Conservation (phyloP, 2,888 invertebrate species). For the Eupithecia pulchellata region DNA sequence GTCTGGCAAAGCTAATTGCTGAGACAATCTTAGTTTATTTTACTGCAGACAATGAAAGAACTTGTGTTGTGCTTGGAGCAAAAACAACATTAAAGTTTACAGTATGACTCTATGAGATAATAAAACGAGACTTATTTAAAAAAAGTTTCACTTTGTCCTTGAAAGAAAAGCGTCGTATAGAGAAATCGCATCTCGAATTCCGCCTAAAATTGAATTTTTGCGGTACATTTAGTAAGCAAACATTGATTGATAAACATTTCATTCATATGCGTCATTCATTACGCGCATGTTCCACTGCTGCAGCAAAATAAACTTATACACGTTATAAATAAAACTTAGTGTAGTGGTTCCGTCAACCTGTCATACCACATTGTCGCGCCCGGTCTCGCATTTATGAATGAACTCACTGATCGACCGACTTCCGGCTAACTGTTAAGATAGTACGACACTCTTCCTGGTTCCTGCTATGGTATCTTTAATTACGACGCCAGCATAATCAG, state of each 20-base stretch:
- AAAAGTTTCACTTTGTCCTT: background rate
- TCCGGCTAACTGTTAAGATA: slow-evolving; percentile 85
- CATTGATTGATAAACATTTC: slow-evolving; percentile 57
- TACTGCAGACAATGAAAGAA: background rate
- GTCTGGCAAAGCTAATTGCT: slow-evolving; percentile 60
- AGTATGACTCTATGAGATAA: background rate
- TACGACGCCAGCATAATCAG: slow-evolving; percentile 75
- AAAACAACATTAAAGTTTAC: background rate
- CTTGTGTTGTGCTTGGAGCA: background rate
- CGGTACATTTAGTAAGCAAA: slow-evolving; percentile 8
- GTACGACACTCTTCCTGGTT: slow-evolving; percentile 86
- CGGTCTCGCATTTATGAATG: slow-evolving; percentile 82
- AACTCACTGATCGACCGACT: slow-evolving; percentile 83
- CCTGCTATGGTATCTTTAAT: slow-evolving; percentile 84
- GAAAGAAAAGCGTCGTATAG: background rate
- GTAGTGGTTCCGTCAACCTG: slow-evolving; percentile 61
- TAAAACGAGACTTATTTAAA: background rate
- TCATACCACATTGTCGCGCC: slow-evolving; percentile 77
- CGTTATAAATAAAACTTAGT: slow-evolving; percentile 65
- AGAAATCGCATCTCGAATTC: background rate
- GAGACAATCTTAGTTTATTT: slow-evolving; percentile 34
- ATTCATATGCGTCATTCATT: slow-evolving; percentile 82
- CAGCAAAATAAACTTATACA: slow-evolving; percentile 60
- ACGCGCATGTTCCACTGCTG: slow-evolving; percentile 55
- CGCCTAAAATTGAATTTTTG: background rate